Evolutionary conservation across 2,888 invertebrate species (phyloP).

Genomic region (Drosophila mettleri): DNA sequence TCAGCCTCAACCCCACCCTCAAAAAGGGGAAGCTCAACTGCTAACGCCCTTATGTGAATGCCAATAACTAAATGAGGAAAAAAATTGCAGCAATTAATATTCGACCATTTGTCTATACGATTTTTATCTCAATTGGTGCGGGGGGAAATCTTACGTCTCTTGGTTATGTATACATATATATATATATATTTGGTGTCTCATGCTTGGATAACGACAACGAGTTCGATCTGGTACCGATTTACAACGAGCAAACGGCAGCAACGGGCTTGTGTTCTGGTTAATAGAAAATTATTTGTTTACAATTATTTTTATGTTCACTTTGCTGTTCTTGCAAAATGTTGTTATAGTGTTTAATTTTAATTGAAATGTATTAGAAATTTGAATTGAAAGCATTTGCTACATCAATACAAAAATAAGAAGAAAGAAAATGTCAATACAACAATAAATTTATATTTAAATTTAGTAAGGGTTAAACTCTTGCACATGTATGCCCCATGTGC

Average conservation of each 20-base stretch:
- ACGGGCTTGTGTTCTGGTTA: constrained; percentile 43
- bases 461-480: constrained; percentile 12
- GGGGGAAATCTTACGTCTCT: constrained; percentile 32
- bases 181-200: constrained; percentile 31
- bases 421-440: constrained; percentile 16
- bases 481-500: constrained; percentile 18
- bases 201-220: constrained; percentile 72
- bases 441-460: constrained; percentile 53
- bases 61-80: constrained; percentile 47
- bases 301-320: constrained; percentile 45
- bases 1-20: constrained; percentile 4
- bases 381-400: constrained; percentile 51
- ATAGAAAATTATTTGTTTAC: constrained; percentile 79
- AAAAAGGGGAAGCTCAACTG: constrained; percentile 18
- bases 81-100: constrained; percentile 64
- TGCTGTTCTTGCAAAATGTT: constrained; percentile 41
- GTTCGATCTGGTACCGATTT: constrained; percentile 76
- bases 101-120: constrained; percentile 29
- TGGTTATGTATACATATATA: constrained; percentile 42
- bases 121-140: constrained; percentile 63
- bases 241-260: constrained; percentile 20
- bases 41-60: constrained; percentile 35
- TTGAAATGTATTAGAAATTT: constrained; percentile 65
- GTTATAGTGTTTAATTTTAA: constrained; percentile 54
- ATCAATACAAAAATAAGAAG: constrained; percentile 1